phyloP scores from a whole-genome alignment of 2,113 vertebrate species.

The Mormoops blainvillei region DNA sequence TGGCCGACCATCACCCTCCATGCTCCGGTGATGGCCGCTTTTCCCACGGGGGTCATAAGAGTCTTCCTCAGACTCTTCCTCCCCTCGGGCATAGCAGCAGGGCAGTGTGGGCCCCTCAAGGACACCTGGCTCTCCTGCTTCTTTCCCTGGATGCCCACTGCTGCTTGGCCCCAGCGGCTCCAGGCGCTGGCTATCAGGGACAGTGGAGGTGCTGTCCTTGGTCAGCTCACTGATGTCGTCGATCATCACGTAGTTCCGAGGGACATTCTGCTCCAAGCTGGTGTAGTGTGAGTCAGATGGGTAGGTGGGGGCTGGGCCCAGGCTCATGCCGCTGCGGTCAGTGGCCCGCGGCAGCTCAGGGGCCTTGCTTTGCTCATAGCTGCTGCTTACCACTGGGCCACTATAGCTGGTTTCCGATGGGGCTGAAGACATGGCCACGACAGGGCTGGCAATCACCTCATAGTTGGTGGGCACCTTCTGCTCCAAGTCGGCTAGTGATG shows the following conservation, averaged over 20 bases:
- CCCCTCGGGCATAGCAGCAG: constrained; percentile 88
- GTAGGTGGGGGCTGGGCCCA: constrained; percentile 88
- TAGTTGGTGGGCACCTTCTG: constrained; percentile 97
- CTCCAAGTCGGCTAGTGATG: constrained; percentile 94
- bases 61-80: constrained; percentile 96
- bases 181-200: constrained; percentile 85
- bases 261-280: constrained; percentile 95
- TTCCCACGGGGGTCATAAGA: constrained; percentile 89
- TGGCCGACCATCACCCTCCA: constrained; percentile 88
- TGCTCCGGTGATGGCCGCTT: constrained; percentile 83
- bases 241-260: constrained; percentile 98
- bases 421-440: constrained; percentile 86
- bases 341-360: constrained; percentile 82
- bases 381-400: constrained; percentile 72
- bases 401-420: constrained; percentile 85
- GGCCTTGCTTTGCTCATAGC: constrained; percentile 88
- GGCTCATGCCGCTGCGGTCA: constrained; percentile 81
- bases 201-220: constrained; percentile 87
- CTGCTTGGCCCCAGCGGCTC: constrained; percentile 79
- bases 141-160: constrained; percentile 84
- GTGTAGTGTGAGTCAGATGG: constrained; percentile 91
- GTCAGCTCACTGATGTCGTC: constrained; percentile 98
- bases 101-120: constrained; percentile 81
- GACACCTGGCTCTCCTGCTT: constrained; percentile 79
- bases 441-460: constrained; percentile 89